Conservation (phyloP, 2,113 vertebrate species). For the Dromiciops gliroides region DNA sequence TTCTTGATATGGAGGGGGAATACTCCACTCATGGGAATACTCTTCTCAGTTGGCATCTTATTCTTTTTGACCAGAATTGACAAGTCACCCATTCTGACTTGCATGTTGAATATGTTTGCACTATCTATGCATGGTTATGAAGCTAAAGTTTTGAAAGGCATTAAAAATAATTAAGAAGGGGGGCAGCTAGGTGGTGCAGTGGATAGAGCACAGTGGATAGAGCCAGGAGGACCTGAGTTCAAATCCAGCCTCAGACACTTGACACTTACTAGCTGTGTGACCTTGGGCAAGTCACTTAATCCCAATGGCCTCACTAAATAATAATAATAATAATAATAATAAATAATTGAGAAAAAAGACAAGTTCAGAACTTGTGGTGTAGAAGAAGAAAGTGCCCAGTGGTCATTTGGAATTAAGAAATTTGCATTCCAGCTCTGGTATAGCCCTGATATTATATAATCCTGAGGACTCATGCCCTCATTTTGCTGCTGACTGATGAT, state of each 20-base stretch:
- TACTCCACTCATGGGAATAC: neutral
- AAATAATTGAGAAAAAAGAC: neutral
- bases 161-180: neutral
- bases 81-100: neutral
- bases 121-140: neutral
- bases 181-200: no score
- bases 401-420: neutral
- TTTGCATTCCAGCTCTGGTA: neutral
- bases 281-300: no score
- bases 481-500: conserved; percentile 41
- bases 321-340: no score
- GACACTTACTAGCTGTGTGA: no score
- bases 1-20: neutral
- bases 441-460: conserved; percentile 27
- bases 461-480: conserved; percentile 48
- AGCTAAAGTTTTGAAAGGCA: neutral
- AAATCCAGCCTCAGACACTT: no score
- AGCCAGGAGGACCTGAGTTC: no score
- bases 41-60: neutral
- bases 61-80: neutral
- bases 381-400: neutral
- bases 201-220: no score
- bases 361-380: neutral
- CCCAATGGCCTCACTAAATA: no score
- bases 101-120: neutral